Evolutionary conservation across 2,888 invertebrate genomes (phyloP), one percentile per base, ranked within the genome.

Genomic region (Celastrina argiolus): DNA sequence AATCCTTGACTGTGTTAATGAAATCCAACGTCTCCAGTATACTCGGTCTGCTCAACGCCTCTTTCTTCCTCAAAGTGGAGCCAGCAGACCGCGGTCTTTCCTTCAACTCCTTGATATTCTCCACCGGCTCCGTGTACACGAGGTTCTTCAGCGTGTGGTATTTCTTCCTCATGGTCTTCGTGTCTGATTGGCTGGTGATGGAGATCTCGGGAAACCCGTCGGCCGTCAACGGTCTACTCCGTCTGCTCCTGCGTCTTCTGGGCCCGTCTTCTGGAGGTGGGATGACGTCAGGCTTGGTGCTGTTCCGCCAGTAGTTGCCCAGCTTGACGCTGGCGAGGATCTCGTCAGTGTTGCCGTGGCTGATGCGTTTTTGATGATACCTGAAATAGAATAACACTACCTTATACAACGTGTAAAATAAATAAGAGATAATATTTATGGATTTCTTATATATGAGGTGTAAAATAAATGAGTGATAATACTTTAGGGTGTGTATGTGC

Each of bases 21-120:
- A 90, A 90, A 64, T 91, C 91, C 75, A 91, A 69, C 0, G 91
- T 90, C 80, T 91, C 92, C 74, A 91, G 69, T 18, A 92, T 78
- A 66, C 81, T 88, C 0, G 92, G 91, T 78, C 89, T 85, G 71
- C 82, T 86, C 70, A 88, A 69, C 1, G 81, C 76, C 56, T 88
- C 87, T 67, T 84, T 87, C 66, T 82, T 81, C 75, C 85, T 85
- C 39, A 91, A 72, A 59, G 91, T 88, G 66, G 88, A 88, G 36
- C 91, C 89, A 18, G 90, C 90, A 69, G 91, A 91, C 71, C 88
- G 73, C 0, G 89, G 89, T 69, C 88, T 78, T 63, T 84, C 76
- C 67, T 85, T 78, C 77, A 90, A 70, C 73, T 88, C 88, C 65
- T 80, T 81, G 0, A 90, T 81, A 65, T 78, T 87, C 45, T 91